Conservation (phyloP, 2,113 vertebrate species). For the Dromiciops gliroides region DNA sequence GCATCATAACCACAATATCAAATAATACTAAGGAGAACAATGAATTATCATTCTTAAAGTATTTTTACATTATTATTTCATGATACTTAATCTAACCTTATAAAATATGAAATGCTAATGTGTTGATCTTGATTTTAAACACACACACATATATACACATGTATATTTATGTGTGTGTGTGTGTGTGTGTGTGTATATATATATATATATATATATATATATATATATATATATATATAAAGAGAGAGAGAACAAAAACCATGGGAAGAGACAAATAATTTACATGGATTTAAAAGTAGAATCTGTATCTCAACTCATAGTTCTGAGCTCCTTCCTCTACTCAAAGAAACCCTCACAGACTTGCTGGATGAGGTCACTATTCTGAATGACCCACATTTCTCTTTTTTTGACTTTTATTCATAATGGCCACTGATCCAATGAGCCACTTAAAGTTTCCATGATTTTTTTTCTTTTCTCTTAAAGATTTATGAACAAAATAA, state of each 20-base stretch:
- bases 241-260: too few relatives aligned
- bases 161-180: too few relatives aligned
- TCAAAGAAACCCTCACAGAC: conserved; percentile 7
- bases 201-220: too few relatives aligned
- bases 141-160: too few relatives aligned
- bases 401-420: conserved; percentile 1
- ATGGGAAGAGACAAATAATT: not conserved
- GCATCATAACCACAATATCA: not conserved
- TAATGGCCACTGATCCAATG: not conserved
- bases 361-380: not conserved
- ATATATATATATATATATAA: too few relatives aligned
- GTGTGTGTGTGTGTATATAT: too few relatives aligned
- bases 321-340: not conserved
- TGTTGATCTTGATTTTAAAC: not conserved
- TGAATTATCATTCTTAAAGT: not conserved
- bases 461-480: not conserved
- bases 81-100: not conserved
- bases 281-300: not conserved
- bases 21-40: not conserved
- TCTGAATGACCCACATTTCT: not conserved
- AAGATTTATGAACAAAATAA: conserved; percentile 24
- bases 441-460: not conserved
- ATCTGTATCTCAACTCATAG: not conserved
- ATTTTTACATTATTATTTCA: not conserved
- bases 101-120: not conserved